These are phyloP conservation scores for Beroe ovata DNA, from an alignment of 37 sponge, comb jelly and placozoan species.

Conservation along the genomic window DNA sequence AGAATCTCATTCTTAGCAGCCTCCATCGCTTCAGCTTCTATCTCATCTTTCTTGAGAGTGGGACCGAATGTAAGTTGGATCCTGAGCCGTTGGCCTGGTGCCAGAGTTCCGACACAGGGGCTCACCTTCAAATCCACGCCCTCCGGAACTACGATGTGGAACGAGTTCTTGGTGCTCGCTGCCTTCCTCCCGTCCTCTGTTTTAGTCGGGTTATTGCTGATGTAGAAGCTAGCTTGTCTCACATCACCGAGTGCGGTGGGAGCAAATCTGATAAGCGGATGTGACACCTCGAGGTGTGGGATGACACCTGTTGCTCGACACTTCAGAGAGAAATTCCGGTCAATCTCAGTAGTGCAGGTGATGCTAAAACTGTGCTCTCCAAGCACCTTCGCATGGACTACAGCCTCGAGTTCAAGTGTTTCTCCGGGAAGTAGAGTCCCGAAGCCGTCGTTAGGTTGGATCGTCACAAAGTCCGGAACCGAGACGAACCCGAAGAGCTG, in stretches of 20 bases:
- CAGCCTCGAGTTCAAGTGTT: conserved; percentile 72
- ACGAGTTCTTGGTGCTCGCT: conserved; percentile 42
- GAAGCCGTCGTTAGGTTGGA: conserved; percentile 91
- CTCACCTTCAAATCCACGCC: conserved; percentile 72
- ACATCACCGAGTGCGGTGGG: conserved; percentile 71
- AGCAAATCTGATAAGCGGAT: conserved; percentile 72
- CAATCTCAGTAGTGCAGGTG: conserved; percentile 55
- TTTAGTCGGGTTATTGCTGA: conserved; percentile 11
- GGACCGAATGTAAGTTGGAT: conserved; percentile 25
- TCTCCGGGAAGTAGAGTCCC: conserved; percentile 82
- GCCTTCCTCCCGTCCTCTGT: conserved; percentile 16
- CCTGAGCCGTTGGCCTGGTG: conserved; percentile 65
- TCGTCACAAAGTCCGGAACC: conserved; percentile 73
- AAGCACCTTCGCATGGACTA: conserved; percentile 73
- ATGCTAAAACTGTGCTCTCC: conserved; percentile 32
- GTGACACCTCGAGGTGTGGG: conserved; percentile 74
- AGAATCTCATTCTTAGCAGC: background rate
- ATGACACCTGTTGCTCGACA: conserved; percentile 76
- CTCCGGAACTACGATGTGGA: conserved; percentile 76
- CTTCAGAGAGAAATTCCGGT: conserved; percentile 58
- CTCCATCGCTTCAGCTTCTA: conserved; percentile 20
- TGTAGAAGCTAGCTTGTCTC: conserved; percentile 68
- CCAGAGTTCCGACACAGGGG: conserved; percentile 75
- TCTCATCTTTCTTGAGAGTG: conserved; percentile 12
- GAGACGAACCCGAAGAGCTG: conserved; percentile 86